These are phyloP conservation scores for Haliclona indistincta DNA, from an alignment of 37 sponge, comb jelly and placozoan species.

Conservation along the genomic window DNA sequence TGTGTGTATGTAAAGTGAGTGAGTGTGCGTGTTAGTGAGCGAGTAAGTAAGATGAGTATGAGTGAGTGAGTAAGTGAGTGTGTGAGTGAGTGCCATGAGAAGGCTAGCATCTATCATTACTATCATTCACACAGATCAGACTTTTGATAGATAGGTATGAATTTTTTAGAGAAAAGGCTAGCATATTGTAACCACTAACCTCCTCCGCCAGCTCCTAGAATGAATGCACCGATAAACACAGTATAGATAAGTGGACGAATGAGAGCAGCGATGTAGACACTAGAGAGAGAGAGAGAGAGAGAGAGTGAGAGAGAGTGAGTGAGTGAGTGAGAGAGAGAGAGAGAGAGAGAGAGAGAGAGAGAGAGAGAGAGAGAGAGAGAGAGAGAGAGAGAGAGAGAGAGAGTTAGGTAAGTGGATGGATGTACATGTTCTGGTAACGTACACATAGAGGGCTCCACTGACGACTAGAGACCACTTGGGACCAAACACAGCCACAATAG, in stretches of 20 bases:
- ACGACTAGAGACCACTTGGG: conserved; percentile 72
- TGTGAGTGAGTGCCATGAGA: no score
- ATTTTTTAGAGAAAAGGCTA: no score
- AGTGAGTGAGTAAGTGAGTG: no score
- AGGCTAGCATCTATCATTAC: no score
- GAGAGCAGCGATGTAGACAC: conserved; percentile 70
- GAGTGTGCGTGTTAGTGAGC: no score
- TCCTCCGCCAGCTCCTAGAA: conserved; percentile 83
- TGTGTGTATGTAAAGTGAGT: no score
- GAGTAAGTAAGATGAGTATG: no score
- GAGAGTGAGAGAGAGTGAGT: background rate
- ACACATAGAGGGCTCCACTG: conserved; percentile 83
- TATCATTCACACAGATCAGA: no score
- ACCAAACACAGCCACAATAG: conserved; percentile 82
- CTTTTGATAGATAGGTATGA: no score
- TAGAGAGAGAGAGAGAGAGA: conserved; percentile 11
- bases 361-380: conserved; percentile 3
- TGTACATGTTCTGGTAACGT: no score
- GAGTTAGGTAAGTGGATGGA: background rate
- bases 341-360: background rate
- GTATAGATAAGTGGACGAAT: conserved; percentile 72
- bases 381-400: no score
- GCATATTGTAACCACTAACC: no score
- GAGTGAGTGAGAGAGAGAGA: background rate
- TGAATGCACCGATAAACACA: conserved; percentile 70